phyloP scores from a whole-genome alignment of 2,797 vertebrate species.

The Vultur gryphus region DNA sequence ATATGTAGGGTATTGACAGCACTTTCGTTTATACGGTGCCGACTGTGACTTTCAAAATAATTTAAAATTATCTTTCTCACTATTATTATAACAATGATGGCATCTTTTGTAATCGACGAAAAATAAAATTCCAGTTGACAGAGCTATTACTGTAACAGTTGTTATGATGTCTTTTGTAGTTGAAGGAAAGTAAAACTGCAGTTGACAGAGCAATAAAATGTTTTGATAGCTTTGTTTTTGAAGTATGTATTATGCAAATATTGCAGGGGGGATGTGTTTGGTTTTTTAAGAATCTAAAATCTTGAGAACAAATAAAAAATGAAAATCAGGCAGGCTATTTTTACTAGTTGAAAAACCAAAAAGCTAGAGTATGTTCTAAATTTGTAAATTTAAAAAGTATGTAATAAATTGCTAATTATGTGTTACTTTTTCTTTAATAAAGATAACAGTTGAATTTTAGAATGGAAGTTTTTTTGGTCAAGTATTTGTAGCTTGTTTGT shows the following conservation, averaged over 20 bases:
- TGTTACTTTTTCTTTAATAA: background rate
- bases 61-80: background rate
- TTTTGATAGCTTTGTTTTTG: background rate
- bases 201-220: background rate
- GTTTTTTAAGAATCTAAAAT: background rate
- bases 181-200: background rate
- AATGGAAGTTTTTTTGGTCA: background rate
- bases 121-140: background rate
- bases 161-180: background rate
- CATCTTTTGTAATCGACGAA: background rate
- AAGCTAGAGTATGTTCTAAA: background rate
- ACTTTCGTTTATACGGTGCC: background rate
- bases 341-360: background rate
- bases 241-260: background rate
- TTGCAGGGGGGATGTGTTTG: background rate
- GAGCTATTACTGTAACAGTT: background rate
- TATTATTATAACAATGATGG: background rate
- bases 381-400: background rate
- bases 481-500: background rate
- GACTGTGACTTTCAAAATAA: background rate
- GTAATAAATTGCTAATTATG: background rate
- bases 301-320: background rate
- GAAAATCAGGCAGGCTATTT: background rate
- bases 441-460: background rate
- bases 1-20: background rate